Evolutionary conservation across 2,888 invertebrate genomes (phyloP), one percentile per base, ranked within the genome.

Genomic region (Polymixis lichenea): DNA sequence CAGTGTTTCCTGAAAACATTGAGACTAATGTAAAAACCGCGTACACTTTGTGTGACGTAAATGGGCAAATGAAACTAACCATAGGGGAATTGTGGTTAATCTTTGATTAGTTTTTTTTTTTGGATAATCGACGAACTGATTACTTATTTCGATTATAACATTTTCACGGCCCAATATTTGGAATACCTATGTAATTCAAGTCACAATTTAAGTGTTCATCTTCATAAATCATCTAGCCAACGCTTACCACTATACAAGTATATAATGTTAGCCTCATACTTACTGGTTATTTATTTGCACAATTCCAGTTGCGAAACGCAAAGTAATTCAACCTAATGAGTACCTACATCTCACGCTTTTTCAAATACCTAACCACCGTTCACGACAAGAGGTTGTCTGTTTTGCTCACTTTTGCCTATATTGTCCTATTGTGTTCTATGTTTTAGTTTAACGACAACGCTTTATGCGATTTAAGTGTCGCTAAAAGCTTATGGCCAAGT

Each of bases 401-500:
- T 75, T 68, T 62, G 51, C 32, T 19, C 15, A 61, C 32, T 43
- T 49, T 78, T 73, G 17, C 32, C 32, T 53, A 66, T 53, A 70
- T 83, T 67, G 53, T 68, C 32, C 58, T 51, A 75, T 76, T 73
- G 74, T 75, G 43, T 15, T 46, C 62, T 67, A 78, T 84, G 78
- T 78, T 84, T 83, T 68, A 68, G 68, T 78, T 72, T 78, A 75
- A 82, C 76, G 66, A 80, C 76, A 65, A 51, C 46, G 51, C 72
- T 80, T 71, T 62, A 60, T 55, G 75, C 55, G 32, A 60, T 77
- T 71, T 65, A 65, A 78, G 78, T 72, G 72, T 77, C 75, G 61
- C 75, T 85, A 76, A 86, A 84, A 86, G 84, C 86, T 81, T 78
- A 77, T 60, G 15, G 32, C 22, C 49, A 56, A 71, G 81, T 78